Evolutionary conservation across 2,113 vertebrate species (phyloP), one percentile per base, ranked within the genome.

Genomic region (Peromyscus polionotus): DNA sequence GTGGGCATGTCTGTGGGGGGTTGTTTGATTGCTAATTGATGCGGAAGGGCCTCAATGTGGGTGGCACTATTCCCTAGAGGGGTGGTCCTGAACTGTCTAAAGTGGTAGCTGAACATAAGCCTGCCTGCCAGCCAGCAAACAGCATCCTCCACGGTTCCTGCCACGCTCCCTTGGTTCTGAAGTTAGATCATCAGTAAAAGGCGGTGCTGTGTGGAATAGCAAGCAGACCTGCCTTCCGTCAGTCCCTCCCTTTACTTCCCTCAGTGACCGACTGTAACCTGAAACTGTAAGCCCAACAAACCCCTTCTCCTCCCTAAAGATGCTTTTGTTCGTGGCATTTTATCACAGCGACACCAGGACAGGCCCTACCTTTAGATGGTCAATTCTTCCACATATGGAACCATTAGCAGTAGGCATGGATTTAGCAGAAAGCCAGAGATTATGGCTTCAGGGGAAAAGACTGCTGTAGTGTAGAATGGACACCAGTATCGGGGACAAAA

Each of bases 321-420:
- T 28, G 16, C 61, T 48, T 86, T 85, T 67, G 83, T 45, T 85
- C 9, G 33, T 11, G 57, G 59, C 63, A n/a, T 20, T 85, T 33
- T 85, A 48, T 63, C 26, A 33, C 83, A 86, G 61, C 45, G 48
- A 22, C 36, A 19, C 7, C 42, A 67, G 28, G 28, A 67, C 16
- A 33, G n/a, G 12, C 1, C 14, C 36, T n/a, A 5, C 5, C 4
- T 10, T 2, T 31, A 36, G 9, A n/a, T 45, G 39, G 39, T 11
- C 17, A 1, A 75, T 67, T 59, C 65, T 65, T 42, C 61, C 17
- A 10, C 2, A 28, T 33, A 33, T 67, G 28, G 14, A 33, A 33
- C 26, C 61, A 67, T 67, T 86, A 67, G 28, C 26, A 48, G 17
- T 65, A 31, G 48, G 16, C 39, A 67, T 45, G 14, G 31, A 65